A percentile compares a stretch with the other conserved stretches of the same genome.
Evolutionary conservation across 1,140 invertebrate genomes (phyloP).

Genomic region (Maconellicoccus hirsutus): DNA sequence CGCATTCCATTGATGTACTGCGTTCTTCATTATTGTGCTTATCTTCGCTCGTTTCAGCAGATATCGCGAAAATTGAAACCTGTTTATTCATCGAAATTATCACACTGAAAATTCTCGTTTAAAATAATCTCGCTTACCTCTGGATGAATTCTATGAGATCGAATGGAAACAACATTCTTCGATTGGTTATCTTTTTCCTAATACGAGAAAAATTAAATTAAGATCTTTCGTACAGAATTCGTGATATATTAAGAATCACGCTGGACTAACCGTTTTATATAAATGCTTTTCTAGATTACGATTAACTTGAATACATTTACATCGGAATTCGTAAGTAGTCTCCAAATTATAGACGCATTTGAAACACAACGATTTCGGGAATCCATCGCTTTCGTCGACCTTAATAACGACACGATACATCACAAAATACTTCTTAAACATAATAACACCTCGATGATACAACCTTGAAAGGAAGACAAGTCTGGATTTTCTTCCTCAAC

Average conservation of each 20-base stretch:
- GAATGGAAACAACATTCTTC: neutral
- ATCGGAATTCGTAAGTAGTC: conserved; percentile 43
- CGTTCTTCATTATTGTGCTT: conserved; percentile 22
- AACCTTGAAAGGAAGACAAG: conserved; percentile 42
- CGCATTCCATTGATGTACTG: conserved; percentile 18
- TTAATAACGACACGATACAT: conserved; percentile 30
- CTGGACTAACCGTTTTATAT: neutral
- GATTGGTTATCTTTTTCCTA: neutral
- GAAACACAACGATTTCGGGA: conserved; percentile 42
- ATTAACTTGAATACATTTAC: conserved; percentile 39
- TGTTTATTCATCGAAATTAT: conserved; percentile 12
- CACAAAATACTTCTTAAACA: neutral
- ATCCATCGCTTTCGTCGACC: conserved; percentile 38
- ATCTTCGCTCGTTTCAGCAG: conserved; percentile 16
- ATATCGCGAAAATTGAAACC: conserved; percentile 26
- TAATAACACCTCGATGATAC: too few relatives aligned
- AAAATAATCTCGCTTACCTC: conserved; percentile 13
- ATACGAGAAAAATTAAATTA: neutral
- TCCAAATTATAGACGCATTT: conserved; percentile 43
- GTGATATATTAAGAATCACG: too few relatives aligned
- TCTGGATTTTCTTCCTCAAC: conserved; percentile 40
- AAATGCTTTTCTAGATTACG: neutral
- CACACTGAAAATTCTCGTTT: too few relatives aligned
- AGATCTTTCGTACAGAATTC: too few relatives aligned
- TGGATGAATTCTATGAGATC: conserved; percentile 25